phyloP scores from a whole-genome alignment of 2,797 vertebrate species.

The Rhabdophis nuchalis region DNA sequence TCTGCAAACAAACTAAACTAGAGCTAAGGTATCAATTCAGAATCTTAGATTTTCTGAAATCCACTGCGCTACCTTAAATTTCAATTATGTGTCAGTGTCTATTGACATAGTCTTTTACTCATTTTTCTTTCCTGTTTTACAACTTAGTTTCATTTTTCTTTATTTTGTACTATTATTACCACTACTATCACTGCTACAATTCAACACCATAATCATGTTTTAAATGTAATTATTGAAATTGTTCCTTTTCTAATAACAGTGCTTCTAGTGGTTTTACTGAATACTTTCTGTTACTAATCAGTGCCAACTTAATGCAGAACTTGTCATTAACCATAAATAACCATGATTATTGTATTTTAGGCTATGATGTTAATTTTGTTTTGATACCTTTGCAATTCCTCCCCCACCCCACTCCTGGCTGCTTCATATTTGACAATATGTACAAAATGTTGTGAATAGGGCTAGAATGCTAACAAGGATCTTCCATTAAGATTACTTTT shows the following conservation, averaged over 20 bases:
- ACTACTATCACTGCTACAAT: background rate
- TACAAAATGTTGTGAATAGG: conserved; percentile 12
- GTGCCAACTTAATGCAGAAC: background rate
- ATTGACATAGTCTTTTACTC: background rate
- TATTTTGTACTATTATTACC: background rate
- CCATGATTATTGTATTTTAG: background rate
- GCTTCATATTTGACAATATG: background rate
- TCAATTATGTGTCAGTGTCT: background rate
- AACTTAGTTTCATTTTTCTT: background rate
- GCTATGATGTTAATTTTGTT: background rate
- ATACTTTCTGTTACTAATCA: background rate
- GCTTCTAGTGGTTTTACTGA: background rate
- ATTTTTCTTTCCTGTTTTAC: background rate
- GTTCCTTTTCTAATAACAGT: background rate
- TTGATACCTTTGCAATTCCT: background rate
- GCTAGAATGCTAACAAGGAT: conserved; percentile 15
- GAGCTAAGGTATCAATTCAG: background rate
- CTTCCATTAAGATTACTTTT: background rate
- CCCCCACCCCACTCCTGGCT: background rate
- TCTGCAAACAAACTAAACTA: background rate
- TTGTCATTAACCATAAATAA: background rate
- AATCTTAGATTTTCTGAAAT: background rate
- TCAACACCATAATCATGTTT: background rate
- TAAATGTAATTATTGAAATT: background rate
- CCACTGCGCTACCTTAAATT: background rate